These are phyloP conservation scores for Fundulus diaphanus DNA, from an alignment of 2,797 vertebrate species.

Conservation along the genomic window DNA sequence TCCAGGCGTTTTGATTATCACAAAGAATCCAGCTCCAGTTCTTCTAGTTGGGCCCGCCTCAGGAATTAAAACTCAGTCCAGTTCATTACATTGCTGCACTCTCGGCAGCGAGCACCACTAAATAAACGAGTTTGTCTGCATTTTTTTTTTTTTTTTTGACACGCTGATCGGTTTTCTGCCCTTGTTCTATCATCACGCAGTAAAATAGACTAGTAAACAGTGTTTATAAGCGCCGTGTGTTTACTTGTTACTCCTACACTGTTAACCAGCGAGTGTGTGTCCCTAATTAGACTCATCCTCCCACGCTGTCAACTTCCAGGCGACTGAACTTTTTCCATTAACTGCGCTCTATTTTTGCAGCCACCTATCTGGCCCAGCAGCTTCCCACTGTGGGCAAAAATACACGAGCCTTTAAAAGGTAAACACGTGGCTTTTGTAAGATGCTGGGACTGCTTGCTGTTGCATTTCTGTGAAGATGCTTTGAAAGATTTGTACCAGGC, in stretches of 20 bases:
- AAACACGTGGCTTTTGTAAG: conserved; percentile 34
- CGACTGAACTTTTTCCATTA: conserved; percentile 46
- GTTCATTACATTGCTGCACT: conserved; percentile 35
- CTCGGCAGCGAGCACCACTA: conserved; percentile 20
- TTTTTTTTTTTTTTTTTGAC: conserved; percentile 18
- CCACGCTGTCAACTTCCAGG: conserved; percentile 54
- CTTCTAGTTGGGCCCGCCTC: conserved; percentile 17
- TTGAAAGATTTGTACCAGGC: conserved; percentile 26
- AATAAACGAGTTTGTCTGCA: conserved; percentile 29
- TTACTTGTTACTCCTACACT: conserved; percentile 60
- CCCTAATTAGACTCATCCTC: conserved; percentile 59
- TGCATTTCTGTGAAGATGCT: conserved; percentile 36
- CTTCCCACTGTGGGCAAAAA: conserved; percentile 37
- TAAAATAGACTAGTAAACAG: conserved; percentile 47
- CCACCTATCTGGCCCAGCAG: background rate
- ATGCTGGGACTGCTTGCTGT: background rate
- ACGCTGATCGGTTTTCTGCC: conserved; percentile 20
- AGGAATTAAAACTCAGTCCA: conserved; percentile 12
- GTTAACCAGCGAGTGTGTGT: conserved; percentile 58
- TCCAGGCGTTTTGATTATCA: conserved; percentile 41
- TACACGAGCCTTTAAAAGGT: conserved; percentile 37
- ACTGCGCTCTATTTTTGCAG: conserved; percentile 1
- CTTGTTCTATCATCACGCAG: conserved; percentile 37
- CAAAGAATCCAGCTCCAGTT: conserved; percentile 11
- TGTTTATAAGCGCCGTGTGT: conserved; percentile 41